Evolutionary conservation across 2,888 invertebrate genomes (phyloP).

Genomic region (Aphidoletes aphidimyza): DNA sequence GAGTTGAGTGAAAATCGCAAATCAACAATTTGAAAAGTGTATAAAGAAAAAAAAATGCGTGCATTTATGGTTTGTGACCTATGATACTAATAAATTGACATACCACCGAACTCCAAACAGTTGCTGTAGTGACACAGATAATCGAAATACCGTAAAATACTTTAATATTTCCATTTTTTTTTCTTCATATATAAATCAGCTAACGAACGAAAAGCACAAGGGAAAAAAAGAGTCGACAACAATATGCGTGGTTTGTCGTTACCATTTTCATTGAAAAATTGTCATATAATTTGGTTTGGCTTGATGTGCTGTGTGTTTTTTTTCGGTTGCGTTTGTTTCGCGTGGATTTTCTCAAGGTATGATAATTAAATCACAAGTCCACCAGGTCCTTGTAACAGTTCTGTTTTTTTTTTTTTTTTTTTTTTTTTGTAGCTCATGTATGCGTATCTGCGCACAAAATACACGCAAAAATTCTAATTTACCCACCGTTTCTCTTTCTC

Average conservation of each 20-base stretch:
- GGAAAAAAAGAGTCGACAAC: background rate
- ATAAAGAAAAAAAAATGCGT: background rate
- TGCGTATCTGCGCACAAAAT: background rate
- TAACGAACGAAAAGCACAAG: background rate
- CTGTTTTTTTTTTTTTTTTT: background rate
- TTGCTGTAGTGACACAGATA: background rate
- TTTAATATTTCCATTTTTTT: background rate
- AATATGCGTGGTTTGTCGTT: background rate
- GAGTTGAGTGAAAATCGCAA: too few relatives aligned
- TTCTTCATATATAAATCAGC: background rate
- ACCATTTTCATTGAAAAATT: background rate
- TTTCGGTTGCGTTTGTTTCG: background rate
- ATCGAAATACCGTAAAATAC: conserved; percentile 16
- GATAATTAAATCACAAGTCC: background rate
- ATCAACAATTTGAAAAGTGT: too few relatives aligned
- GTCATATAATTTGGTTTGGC: background rate
- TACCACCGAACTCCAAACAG: background rate
- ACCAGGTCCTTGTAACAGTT: conserved; percentile 21
- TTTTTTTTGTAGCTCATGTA: too few relatives aligned
- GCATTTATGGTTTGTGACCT: too few relatives aligned
- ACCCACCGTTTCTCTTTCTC: background rate
- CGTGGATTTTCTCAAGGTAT: conserved; percentile 25
- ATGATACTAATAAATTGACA: background rate
- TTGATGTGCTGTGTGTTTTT: background rate
- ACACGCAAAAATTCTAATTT: background rate